These are phyloP conservation scores for Anthopleura sola DNA, from an alignment of 64 coral and sea anemone species.

Conservation along the genomic window DNA sequence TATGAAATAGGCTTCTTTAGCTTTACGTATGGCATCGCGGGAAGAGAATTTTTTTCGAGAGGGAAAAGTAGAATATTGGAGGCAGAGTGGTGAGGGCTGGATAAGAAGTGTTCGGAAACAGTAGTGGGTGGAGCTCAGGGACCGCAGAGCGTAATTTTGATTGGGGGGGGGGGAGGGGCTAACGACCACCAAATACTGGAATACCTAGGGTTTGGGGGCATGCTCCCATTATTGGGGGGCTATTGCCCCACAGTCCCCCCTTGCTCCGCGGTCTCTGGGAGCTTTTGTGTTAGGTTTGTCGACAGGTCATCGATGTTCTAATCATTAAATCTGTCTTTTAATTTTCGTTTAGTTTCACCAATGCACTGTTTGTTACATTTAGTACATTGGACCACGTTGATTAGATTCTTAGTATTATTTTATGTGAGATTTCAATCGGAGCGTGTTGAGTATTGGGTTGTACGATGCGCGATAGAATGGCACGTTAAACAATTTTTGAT, in stretches of 20 bases:
- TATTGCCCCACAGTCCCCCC: too few species aligned
- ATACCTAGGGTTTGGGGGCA: too few species aligned
- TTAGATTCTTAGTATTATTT: neutral
- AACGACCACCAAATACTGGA: too few species aligned
- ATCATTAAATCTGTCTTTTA: conserved; percentile 13
- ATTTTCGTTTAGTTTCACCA: conserved; percentile 15
- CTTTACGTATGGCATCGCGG: too few species aligned
- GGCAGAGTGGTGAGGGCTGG: too few species aligned
- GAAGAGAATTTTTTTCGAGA: neutral
- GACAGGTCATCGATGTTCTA: conserved; percentile 15
- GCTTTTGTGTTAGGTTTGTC: neutral
- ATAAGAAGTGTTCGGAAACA: neutral
- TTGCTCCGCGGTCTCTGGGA: too few species aligned
- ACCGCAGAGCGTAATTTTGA: too few species aligned
- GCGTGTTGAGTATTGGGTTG: conserved; percentile 12
- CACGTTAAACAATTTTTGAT: conserved; percentile 44
- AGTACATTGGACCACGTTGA: conserved; percentile 3
- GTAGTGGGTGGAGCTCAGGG: too few species aligned
- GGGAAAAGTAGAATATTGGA: neutral
- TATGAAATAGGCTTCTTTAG: neutral
- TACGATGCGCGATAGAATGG: conserved; percentile 22
- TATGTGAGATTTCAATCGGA: neutral
- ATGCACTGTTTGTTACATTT: neutral
- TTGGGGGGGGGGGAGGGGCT: too few species aligned
- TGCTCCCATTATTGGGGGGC: too few species aligned